A percentile compares a stretch with the other conserved stretches of the same genome.
Conservation (phyloP, 2,888 invertebrate species). For the Tachystola acroxantha region DNA sequence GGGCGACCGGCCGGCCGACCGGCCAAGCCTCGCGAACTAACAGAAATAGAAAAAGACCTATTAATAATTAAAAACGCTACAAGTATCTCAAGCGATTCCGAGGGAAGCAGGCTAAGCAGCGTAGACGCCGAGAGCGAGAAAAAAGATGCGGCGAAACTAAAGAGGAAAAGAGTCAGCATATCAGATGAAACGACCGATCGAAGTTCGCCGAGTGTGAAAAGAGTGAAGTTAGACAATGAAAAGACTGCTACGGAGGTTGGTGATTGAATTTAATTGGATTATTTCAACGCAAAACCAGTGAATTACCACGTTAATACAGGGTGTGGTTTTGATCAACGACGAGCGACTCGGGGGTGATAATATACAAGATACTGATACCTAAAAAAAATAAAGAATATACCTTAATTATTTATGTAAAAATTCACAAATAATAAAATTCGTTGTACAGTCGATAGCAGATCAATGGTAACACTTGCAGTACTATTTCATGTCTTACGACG, state of each 20-base stretch:
- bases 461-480: too few relatives aligned
- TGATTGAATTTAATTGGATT: not conserved
- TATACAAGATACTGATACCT: too few relatives aligned
- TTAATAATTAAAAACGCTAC: slow-evolving; percentile 62
- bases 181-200: too few relatives aligned
- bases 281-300: too few relatives aligned
- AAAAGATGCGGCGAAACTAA: slow-evolving; percentile 31
- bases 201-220: not conserved
- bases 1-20: slow-evolving; percentile 38
- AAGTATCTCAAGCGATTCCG: slow-evolving; percentile 50
- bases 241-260: not conserved
- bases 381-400: too few relatives aligned
- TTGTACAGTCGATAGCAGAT: too few relatives aligned
- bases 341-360: too few relatives aligned
- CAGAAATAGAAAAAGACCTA: slow-evolving; percentile 65
- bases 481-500: too few relatives aligned
- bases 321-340: too few relatives aligned
- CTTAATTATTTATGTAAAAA: too few relatives aligned
- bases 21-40: slow-evolving; percentile 48
- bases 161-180: slow-evolving; percentile 42
- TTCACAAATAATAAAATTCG: too few relatives aligned
- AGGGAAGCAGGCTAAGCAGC: slow-evolving; percentile 33
- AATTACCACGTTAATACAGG: too few relatives aligned
- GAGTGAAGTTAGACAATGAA: not conserved
- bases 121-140: slow-evolving; percentile 29